Base-by-base conservation (phyloP, 2,888 invertebrate species). In the Pseudanteris insignis region DNA sequence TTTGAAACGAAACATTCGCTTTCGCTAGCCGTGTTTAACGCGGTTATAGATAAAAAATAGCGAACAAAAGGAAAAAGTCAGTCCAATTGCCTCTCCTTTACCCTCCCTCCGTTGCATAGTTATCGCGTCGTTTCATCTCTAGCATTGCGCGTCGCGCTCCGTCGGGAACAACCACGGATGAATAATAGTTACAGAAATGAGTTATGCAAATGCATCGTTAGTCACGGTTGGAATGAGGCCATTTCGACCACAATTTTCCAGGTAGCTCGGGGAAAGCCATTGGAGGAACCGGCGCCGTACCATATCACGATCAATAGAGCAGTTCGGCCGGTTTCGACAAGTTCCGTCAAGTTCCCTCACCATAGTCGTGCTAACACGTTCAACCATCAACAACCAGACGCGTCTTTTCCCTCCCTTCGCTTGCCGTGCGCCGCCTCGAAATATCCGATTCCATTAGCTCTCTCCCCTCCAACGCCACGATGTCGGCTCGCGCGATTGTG, bases 341-440 rank as follows among this genome's bases (percentile, higher is more conserved):
- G 69, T 72, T 74, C 70, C 73, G 73, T 73, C 71, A 70, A 69
- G 70, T 73, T 71, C 66, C 71, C 72, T 67, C 71, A 70, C 72
- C 69, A 72, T 71, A 71, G 69, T 65, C 66, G 63, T 66, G 65
- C 66, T 63, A 65, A 63, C 66, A 67, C 70, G 64, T 65, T 67
- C 63, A 70, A 71, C 71, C 70, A 71, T 68, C 67, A 59, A 63
- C 43, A 51, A 65, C 70, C 70, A 69, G 10, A 18, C 18, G 3
- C 18, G 3, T 18, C 18, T 18, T 18, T 18, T 6, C 18, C 18
- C 18, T n/a, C n/a, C n/a, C n/a, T n/a, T n/a, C n/a, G n/a, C n/a
- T n/a, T n/a, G n/a, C n/a, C n/a, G n/a, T n/a, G n/a, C n/a, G n/a
- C n/a, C n/a, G n/a, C n/a, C n/a, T n/a, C n/a, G n/a, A n/a, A n/a